Conservation (phyloP, 2,888 invertebrate genomes). For the Drosophila peninsularis region DNA sequence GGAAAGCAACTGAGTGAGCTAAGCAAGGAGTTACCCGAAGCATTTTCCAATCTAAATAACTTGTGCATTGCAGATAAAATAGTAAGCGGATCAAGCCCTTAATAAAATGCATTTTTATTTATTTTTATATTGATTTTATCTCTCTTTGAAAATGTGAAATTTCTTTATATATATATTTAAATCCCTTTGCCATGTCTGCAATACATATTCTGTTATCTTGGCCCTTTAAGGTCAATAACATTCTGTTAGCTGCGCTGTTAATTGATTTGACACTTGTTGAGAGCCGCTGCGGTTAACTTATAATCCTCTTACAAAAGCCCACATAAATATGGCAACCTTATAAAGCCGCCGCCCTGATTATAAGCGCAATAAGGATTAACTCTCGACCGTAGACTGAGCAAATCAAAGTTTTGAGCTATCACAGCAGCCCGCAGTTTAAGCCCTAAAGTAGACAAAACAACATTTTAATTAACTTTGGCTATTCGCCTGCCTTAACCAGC, state of each 20-base stretch:
- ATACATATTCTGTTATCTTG: too few relatives aligned
- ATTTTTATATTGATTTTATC: neutral
- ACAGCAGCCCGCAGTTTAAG: slow-evolving; percentile 45
- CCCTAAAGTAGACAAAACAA: slow-evolving; percentile 61
- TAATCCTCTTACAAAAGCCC: slow-evolving; percentile 17
- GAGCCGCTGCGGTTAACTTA: slow-evolving; percentile 11
- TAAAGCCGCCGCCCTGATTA: slow-evolving; percentile 9
- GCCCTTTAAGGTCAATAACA: neutral
- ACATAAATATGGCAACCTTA: neutral
- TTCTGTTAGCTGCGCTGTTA: neutral
- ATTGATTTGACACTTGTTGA: slow-evolving; percentile 11
- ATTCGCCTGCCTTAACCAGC: slow-evolving; percentile 24
- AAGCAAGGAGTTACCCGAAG: too few relatives aligned
- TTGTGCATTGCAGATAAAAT: too few relatives aligned
- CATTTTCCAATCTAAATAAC: too few relatives aligned
- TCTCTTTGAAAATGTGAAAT: too few relatives aligned
- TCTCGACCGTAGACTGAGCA: slow-evolving; percentile 17
- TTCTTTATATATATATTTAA: too few relatives aligned
- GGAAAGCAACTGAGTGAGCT: neutral
- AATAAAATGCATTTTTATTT: neutral
- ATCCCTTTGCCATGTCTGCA: too few relatives aligned
- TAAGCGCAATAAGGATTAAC: slow-evolving; percentile 40
- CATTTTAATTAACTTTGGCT: slow-evolving; percentile 71
- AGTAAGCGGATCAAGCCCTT: neutral
- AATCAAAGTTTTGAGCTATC: slow-evolving; percentile 35